Evolutionary conservation across 2,888 invertebrate genomes (phyloP), one percentile per base, ranked within the genome.

Genomic region (Drosophila greeni): DNA sequence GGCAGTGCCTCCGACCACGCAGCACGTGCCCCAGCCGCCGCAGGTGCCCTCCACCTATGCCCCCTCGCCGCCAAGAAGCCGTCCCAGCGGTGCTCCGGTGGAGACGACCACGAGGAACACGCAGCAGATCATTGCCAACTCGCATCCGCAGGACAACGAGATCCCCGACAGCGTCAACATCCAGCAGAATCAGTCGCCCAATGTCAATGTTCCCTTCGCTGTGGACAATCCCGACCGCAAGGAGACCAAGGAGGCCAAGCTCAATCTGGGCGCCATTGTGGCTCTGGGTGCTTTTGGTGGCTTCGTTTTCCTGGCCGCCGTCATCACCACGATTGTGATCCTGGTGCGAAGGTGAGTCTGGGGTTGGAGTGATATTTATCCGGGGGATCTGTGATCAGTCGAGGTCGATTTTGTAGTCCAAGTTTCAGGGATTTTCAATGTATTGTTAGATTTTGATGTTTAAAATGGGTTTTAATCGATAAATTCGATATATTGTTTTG

Each of bases 261-360:
- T 96, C 23, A 96, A 95, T 88, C 90, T 95, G 60, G 95, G 95
- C 55, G 95, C 96, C 7, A 94, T 97, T 73, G 95, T 97, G 61
- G 96, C 96, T 0, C 90, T 97, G 16, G 96, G 95, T 3, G 95
- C 95, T 9, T 96, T 97, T 86, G 97, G 96, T n/a, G 95, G 94
- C 9, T 94, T 97, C 79, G 95, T 97, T 8, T 95, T 97, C 87
- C 90, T 97, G 49, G 94, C 96, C 11, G 96, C 96, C 26, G 94
- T 97, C 70, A 94, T 96, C 74, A 96, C 96, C 2, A 95, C 96
- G 6, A 93, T 96, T 72, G 94, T 97, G 65, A 95, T 97, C 65
- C 91, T 97, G 74, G 93, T 97, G 54, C 91, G 95, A 90, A 96
- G 96, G 97, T 97, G 90, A 82, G 87, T 82, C 51, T 11, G 33